Percentiles rank a stretch among this genome's conserved stretches.
Evolutionary conservation across 2,113 vertebrate genomes (phyloP).

Genomic region (Tetrao urogallus): DNA sequence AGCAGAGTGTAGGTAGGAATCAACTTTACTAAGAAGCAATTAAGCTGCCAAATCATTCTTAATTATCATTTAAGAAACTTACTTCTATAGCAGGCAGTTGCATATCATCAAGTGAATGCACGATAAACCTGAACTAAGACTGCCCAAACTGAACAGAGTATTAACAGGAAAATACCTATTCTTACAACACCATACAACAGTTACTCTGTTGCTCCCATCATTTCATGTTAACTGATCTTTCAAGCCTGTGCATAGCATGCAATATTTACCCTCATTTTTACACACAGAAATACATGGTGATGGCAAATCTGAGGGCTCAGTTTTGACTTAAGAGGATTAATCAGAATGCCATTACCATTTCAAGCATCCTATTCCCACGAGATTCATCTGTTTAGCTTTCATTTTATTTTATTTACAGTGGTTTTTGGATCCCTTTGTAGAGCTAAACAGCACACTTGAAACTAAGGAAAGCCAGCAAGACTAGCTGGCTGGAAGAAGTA

Average conservation of each 20-base stretch:
- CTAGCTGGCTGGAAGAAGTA: neutral
- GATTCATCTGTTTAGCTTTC: neutral
- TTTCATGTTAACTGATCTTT: neutral
- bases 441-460: neutral
- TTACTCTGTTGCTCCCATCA: neutral
- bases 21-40: neutral
- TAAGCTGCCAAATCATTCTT: neutral
- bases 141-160: neutral
- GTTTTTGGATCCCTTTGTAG: neutral
- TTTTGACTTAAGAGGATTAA: neutral
- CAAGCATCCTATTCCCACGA: neutral
- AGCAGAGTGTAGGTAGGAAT: neutral
- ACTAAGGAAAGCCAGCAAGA: neutral
- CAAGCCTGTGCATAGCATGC: neutral
- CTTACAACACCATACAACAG: neutral
- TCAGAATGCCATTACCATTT: neutral
- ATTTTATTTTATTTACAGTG: neutral
- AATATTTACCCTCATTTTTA: neutral
- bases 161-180: neutral
- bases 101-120: neutral
- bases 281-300: neutral
- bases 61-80: neutral
- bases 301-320: neutral
- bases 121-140: neutral
- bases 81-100: neutral